A percentile compares a stretch with the other conserved stretches of the same genome.
Conservation (phyloP, 2,888 invertebrate genomes). For the Saturnia japonica region DNA sequence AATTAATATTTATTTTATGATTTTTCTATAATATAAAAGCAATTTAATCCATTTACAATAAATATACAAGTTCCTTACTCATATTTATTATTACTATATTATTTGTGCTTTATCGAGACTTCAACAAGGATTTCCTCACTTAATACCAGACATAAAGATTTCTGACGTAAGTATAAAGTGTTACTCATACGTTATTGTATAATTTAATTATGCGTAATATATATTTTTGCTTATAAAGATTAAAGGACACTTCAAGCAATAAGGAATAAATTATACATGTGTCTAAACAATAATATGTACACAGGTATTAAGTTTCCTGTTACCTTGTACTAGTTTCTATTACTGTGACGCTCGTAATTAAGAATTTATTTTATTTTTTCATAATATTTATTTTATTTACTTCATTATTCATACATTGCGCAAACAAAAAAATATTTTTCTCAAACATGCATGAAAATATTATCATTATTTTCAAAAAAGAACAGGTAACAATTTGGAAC, state of each 20-base stretch:
- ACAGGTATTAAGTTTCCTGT: neutral
- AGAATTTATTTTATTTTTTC: neutral
- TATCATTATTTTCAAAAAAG: too few species aligned
- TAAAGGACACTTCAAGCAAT: neutral
- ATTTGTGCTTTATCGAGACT: neutral
- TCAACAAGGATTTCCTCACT: constrained; percentile 5
- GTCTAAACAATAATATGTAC: neutral
- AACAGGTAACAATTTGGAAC: too few species aligned
- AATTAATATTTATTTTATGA: too few species aligned
- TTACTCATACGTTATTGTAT: neutral
- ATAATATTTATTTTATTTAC: neutral
- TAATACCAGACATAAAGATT: neutral
- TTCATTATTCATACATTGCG: neutral
- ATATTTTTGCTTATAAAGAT: neutral
- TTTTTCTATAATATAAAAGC: too few species aligned
- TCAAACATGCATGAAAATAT: too few species aligned
- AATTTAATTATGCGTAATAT: neutral
- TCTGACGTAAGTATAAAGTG: neutral
- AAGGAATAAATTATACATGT: neutral
- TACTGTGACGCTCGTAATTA: neutral
- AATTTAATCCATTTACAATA: neutral
- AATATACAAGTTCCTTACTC: neutral
- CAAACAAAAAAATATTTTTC: neutral
- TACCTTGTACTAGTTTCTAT: neutral
- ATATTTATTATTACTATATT: neutral